phyloP scores from a whole-genome alignment of 2,888 invertebrate genomes.

The Ophion obscuratus region DNA sequence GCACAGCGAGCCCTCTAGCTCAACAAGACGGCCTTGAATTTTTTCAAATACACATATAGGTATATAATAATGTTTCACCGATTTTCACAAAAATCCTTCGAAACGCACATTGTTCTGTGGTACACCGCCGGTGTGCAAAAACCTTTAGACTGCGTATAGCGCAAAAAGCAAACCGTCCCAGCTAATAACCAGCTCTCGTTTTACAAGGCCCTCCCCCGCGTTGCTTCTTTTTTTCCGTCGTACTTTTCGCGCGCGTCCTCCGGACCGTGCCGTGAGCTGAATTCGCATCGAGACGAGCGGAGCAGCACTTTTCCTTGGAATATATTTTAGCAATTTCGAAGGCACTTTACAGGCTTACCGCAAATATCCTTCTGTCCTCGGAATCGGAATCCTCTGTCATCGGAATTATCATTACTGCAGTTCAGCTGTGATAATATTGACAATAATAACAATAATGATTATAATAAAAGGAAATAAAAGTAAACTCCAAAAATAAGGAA shows the following conservation, averaged over 20 bases:
- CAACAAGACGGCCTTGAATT: background rate
- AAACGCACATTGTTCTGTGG: background rate
- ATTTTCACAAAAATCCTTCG: background rate
- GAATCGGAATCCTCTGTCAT: background rate
- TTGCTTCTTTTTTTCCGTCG: background rate
- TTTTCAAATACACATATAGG: background rate
- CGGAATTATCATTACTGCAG: background rate
- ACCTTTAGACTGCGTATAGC: background rate
- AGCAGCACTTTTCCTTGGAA: conserved; percentile 12
- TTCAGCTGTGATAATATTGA: background rate
- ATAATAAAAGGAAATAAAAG: background rate
- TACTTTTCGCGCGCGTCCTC: conserved; percentile 16
- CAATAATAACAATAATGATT: background rate
- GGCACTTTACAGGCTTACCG: background rate
- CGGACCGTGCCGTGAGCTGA: conserved; percentile 17
- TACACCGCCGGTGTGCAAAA: background rate
- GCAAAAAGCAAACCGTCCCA: background rate
- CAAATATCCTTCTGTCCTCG: background rate
- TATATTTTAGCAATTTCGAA: conserved; percentile 19
- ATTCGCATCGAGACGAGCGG: background rate
- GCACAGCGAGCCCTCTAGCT: too few species aligned
- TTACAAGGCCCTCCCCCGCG: conserved; percentile 7
- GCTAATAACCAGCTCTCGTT: background rate
- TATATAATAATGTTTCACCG: background rate
- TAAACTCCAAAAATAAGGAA: too few species aligned